Evolutionary conservation across 2,888 invertebrate genomes (phyloP), one percentile per base, ranked within the genome.

Genomic region (Caenorhabditis zanzibari): DNA sequence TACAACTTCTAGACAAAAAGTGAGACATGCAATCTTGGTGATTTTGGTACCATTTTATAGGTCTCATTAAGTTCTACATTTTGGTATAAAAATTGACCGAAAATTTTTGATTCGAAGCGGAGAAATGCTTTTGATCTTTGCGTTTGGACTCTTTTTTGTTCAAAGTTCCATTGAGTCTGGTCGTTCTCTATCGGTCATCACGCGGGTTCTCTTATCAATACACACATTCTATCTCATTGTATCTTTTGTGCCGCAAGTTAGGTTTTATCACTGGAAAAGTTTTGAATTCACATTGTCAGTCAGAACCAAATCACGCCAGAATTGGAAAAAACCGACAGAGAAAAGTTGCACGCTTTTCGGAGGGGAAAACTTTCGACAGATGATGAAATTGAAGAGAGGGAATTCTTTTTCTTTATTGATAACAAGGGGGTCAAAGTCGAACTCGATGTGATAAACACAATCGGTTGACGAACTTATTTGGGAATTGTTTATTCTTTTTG

Each of bases 231-330:
- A 64, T 66, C 64, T 75, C 64, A 75, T 74, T 63, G 35, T 56
- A 75, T 56, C 54, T 38, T 52, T 74, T 63, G 54, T 68, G 54
- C 54, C 54, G 68, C 68, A 24, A 68, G 24, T 49, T 35, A 35
- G n/a, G 35, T 49, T 19, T 52, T 68, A 68, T 49, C 66, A 52
- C 52, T 52, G 66, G 64, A 47, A 68, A 68, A 52, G 49, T 35
- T 52, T 73, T 68, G 54, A 68, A 54, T 68, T 54, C 24, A 24
- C 38, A 35, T 72, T 35, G 61, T n/a, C n/a, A 49, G 64, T 2
- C 47, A 47, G 19, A 47, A n/a, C n/a, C n/a, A n/a, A n/a, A 72
- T 74, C 74, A 54, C 74, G 74, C 74, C 74, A 74, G 74, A 61
- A 19, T 35, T 6, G 19, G 47, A 47, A 66, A 35, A 24, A 52